Conservation (phyloP, 2,888 invertebrate genomes). For the Zaprionus bogoriensis region DNA sequence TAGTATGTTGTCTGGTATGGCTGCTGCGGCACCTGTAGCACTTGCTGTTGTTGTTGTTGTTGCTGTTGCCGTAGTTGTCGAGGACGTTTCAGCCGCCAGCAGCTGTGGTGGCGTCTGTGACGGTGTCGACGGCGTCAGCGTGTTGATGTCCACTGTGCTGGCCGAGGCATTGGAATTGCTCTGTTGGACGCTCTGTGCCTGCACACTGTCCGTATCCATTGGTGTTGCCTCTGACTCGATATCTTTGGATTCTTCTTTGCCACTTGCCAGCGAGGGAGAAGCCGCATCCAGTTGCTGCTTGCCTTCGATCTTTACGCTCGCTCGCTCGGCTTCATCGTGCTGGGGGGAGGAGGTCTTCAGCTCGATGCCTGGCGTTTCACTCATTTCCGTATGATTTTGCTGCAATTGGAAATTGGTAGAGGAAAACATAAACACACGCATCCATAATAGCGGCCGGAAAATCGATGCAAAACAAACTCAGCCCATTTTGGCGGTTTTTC, state of each 20-base stretch:
- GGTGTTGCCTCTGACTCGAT: conserved; percentile 13
- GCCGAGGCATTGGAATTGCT: conserved; percentile 19
- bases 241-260: conserved; percentile 39
- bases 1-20: conserved; percentile 78
- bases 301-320: conserved; percentile 1
- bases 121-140: conserved; percentile 66
- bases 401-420: conserved; percentile 32
- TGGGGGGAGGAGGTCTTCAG: conserved; percentile 3
- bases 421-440: conserved; percentile 15
- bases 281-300: conserved; percentile 14
- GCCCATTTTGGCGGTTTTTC: conserved; percentile 73
- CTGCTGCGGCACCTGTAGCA: conserved; percentile 19
- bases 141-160: conserved; percentile 55
- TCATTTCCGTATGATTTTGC: conserved; percentile 44
- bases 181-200: conserved; percentile 28
- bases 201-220: conserved; percentile 31
- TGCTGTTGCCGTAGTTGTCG: conserved; percentile 23
- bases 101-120: conserved; percentile 68
- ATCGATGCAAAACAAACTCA: conserved; percentile 72
- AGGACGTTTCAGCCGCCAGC: conserved; percentile 44
- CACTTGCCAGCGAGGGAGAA: conserved; percentile 5
- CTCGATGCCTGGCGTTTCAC: conserved; percentile 38
- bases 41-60: conserved; percentile 20
- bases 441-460: conserved; percentile 53
- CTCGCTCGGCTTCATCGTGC: background rate